Evolutionary conservation across 2,797 vertebrate genomes (phyloP).

Genomic region (Phyllotis vaccarum): DNA sequence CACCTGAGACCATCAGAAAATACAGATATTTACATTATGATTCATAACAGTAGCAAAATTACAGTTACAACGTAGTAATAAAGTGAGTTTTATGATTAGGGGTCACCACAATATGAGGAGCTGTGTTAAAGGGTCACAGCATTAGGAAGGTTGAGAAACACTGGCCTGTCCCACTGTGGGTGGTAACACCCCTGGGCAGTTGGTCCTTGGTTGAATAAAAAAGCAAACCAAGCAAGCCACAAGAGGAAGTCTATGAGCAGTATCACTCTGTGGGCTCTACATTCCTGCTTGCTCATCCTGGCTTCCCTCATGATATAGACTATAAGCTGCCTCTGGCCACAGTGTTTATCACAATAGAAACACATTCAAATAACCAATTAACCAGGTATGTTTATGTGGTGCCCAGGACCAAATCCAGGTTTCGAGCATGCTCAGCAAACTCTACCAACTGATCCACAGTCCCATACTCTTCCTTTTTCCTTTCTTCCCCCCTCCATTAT

Average conservation of each 20-base stretch:
- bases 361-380: neutral
- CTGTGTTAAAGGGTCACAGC: neutral
- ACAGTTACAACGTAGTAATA: neutral
- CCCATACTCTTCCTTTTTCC: neutral
- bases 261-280: neutral
- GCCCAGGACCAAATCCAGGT: neutral
- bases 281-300: neutral
- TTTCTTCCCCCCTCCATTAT: neutral
- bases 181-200: neutral
- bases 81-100: neutral
- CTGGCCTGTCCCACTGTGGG: neutral
- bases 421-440: neutral
- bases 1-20: neutral
- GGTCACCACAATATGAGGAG: neutral
- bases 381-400: neutral
- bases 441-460: neutral
- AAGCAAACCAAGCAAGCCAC: neutral
- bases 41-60: neutral
- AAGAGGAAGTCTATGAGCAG: neutral
- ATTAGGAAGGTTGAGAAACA: neutral
- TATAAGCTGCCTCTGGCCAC: neutral
- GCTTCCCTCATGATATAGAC: neutral
- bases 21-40: neutral
- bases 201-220: neutral
- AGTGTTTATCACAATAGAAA: neutral